These are phyloP conservation scores for Heterodera carotae DNA, from an alignment of 1,140 invertebrate genomes.

Conservation along the genomic window DNA sequence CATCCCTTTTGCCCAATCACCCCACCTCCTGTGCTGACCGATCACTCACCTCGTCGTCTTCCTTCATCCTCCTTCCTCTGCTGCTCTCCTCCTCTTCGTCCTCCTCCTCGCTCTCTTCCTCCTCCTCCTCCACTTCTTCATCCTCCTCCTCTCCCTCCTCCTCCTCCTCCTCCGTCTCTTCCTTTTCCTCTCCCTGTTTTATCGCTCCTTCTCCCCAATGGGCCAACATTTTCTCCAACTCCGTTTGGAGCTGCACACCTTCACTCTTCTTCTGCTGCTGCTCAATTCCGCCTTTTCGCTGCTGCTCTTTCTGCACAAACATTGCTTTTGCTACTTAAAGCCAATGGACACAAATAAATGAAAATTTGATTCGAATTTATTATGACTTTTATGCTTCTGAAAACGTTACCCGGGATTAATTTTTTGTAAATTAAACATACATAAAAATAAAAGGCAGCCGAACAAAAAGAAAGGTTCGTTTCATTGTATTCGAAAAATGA, in stretches of 20 bases:
- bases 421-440: no score
- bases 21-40: no score
- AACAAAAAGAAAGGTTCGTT: no score
- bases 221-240: constrained; percentile 29
- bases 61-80: neutral
- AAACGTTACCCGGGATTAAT: no score
- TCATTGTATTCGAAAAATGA: neutral
- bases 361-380: no score
- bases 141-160: constrained; percentile 8
- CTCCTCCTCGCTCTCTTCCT: constrained; percentile 22
- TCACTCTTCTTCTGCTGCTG: neutral
- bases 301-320: constrained; percentile 18
- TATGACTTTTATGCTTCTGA: no score
- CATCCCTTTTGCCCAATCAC: no score
- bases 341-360: neutral
- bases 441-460: no score
- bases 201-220: constrained; percentile 16
- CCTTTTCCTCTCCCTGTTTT: neutral
- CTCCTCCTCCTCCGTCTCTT: constrained; percentile 16
- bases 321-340: neutral
- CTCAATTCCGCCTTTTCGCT: neutral
- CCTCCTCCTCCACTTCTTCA: constrained; percentile 5
- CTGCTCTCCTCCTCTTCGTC: constrained; percentile 1
- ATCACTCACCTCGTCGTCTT: no score
- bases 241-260: constrained; percentile 13